Conservation (phyloP, 1,140 invertebrate species). For the Liolophura sinensis region DNA sequence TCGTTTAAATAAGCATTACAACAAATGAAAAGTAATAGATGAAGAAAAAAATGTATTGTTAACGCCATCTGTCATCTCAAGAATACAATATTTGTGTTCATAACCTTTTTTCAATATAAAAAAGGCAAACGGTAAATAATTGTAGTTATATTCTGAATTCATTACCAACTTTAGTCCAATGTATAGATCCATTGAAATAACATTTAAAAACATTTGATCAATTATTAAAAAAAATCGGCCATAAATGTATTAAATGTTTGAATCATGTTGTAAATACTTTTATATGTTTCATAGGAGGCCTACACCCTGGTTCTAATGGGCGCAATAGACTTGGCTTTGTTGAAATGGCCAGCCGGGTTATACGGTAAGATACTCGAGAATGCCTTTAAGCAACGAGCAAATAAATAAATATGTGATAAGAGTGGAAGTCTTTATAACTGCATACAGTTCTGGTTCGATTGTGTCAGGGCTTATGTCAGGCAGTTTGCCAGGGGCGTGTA, state of each 20-base stretch:
- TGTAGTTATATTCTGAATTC: too few relatives aligned
- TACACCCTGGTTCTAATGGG: slow-evolving; percentile 93
- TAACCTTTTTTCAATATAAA: too few relatives aligned
- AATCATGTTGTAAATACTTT: not conserved
- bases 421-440: not conserved
- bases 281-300: slow-evolving; percentile 65
- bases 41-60: too few relatives aligned
- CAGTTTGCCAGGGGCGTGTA: not conserved
- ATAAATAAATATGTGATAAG: not conserved
- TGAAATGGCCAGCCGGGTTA: slow-evolving; percentile 37
- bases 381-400: not conserved
- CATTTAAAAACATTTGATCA: too few relatives aligned
- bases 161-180: too few relatives aligned
- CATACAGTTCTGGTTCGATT: not conserved
- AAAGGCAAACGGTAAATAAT: too few relatives aligned
- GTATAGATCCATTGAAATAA: too few relatives aligned
- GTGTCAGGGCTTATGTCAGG: not conserved
- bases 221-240: not conserved
- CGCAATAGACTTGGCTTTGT: slow-evolving; percentile 75
- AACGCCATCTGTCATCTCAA: too few relatives aligned
- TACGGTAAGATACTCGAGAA: slow-evolving; percentile 30
- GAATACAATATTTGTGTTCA: too few relatives aligned
- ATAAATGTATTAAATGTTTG: not conserved
- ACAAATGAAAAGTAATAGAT: too few relatives aligned
- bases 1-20: too few relatives aligned